Conservation (phyloP, 2,888 invertebrate species). For the Tiliacea aurago region DNA sequence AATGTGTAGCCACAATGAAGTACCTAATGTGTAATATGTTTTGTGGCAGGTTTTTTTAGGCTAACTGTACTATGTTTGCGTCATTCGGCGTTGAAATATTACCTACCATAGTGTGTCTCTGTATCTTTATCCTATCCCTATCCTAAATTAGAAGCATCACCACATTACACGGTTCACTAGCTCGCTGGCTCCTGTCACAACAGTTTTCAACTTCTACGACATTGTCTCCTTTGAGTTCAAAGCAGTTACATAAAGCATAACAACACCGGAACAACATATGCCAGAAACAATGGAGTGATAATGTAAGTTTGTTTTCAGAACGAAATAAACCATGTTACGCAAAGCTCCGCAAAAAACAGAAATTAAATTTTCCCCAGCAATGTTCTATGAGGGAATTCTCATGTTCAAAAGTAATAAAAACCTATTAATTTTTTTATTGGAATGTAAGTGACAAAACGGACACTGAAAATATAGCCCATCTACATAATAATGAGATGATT, state of each 20-base stretch:
- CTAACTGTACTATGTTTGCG: too few relatives aligned
- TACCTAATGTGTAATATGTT: too few relatives aligned
- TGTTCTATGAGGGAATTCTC: background rate
- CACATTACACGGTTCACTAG: conserved; percentile 30
- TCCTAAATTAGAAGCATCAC: conserved; percentile 2
- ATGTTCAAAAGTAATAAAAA: background rate
- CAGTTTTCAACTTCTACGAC: conserved; percentile 25
- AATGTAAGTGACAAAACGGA: background rate
- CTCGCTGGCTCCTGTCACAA: conserved; percentile 29
- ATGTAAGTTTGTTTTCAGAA: background rate
- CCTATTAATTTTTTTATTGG: background rate
- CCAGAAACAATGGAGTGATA: conserved; percentile 16
- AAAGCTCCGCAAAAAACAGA: background rate
- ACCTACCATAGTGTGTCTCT: background rate
- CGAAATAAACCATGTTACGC: background rate
- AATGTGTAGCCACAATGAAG: too few relatives aligned
- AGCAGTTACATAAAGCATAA: conserved; percentile 25
- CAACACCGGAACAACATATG: background rate
- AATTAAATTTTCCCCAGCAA: background rate
- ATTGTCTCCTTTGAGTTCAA: conserved; percentile 10
- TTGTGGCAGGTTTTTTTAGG: too few relatives aligned
- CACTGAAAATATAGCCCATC: background rate
- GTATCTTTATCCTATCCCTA: background rate
- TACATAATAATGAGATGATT: background rate
- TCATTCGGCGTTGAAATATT: background rate